Base-by-base conservation (phyloP, 1,140 invertebrate genomes). In the Drosophila sproati region DNA sequence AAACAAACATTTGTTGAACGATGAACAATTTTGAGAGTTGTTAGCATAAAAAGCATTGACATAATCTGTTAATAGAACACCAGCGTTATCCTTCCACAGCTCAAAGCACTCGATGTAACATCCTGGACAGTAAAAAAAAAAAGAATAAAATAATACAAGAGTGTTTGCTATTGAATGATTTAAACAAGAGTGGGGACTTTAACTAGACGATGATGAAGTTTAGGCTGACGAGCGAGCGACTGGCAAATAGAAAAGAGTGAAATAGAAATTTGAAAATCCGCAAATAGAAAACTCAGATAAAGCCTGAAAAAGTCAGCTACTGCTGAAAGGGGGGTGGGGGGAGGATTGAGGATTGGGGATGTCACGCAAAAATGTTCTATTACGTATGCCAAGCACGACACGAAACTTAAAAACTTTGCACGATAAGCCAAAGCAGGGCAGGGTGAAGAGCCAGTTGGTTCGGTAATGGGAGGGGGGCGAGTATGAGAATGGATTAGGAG, bases 391-490 rank as follows among this genome's bases (percentile, higher is more conserved):
- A 87, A 86, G 81, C 82, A 86, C 82, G 82, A 78, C 85, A 72
- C 67, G 82, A 86, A 86, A 86, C 82, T 86, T 86, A 86, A 86
- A 85, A 86, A 86, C 82, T 86, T 86, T 86, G 81, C 81, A 70
- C 82, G 82, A 86, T 86, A 81, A 86, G 75, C 70, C 68, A 55
- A 57, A 47, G 43, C 77, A 71, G 60, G 51, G 34, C 12, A 54
- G 48, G 20, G 20, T 48, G 37, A 35, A 43, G 10, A 50, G 34
- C 3, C 35, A 51, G 6, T 20, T 39, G 28, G 28, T 1, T 10
- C 34, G 29, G 39, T 52, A 47, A 59, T 55, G 47, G 61, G n/a
- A 52, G 41, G 32, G 50, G 60, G 50, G 41, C 4, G 34, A 4
- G 1, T 20, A 48, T 29, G 32, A 12, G 10, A 32, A 37, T 61